Percentiles rank a stretch among this genome's conserved stretches.
Conservation (phyloP, 1,140 invertebrate species). For the Idris sp. region DNA sequence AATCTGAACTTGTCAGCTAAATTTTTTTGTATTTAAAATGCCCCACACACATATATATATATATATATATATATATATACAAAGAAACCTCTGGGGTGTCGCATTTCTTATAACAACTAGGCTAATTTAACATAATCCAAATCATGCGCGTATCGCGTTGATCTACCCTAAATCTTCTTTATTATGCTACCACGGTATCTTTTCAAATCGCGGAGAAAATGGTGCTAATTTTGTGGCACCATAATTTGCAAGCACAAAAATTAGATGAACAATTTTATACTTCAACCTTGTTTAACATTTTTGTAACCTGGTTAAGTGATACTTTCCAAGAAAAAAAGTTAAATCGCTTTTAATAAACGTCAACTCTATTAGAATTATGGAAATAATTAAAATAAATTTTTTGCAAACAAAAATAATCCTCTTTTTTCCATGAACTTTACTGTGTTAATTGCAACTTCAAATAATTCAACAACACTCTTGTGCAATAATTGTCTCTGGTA, state of each 20-base stretch:
- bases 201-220: slow-evolving; percentile 27
- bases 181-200: slow-evolving; percentile 21
- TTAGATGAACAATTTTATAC: background rate
- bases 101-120: slow-evolving; percentile 22
- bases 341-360: too few species aligned
- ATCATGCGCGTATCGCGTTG: slow-evolving; percentile 15
- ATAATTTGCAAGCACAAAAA: background rate
- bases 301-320: too few species aligned
- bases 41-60: too few species aligned
- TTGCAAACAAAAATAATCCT: background rate
- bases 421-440: background rate
- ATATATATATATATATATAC: too few species aligned
- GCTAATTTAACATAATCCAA: slow-evolving; percentile 40
- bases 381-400: too few species aligned
- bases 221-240: slow-evolving; percentile 19
- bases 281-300: too few species aligned
- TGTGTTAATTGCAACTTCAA: slow-evolving; percentile 10
- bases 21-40: too few species aligned
- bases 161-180: slow-evolving; percentile 35
- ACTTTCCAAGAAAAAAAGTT: too few species aligned
- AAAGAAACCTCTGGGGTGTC: too few species aligned
- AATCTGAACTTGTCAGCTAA: too few species aligned
- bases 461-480: slow-evolving; percentile 4
- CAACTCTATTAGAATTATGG: too few species aligned
- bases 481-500: slow-evolving; percentile 12